These are phyloP conservation scores for Zaprionus capensis DNA, from an alignment of 1,140 invertebrate species.

Conservation along the genomic window DNA sequence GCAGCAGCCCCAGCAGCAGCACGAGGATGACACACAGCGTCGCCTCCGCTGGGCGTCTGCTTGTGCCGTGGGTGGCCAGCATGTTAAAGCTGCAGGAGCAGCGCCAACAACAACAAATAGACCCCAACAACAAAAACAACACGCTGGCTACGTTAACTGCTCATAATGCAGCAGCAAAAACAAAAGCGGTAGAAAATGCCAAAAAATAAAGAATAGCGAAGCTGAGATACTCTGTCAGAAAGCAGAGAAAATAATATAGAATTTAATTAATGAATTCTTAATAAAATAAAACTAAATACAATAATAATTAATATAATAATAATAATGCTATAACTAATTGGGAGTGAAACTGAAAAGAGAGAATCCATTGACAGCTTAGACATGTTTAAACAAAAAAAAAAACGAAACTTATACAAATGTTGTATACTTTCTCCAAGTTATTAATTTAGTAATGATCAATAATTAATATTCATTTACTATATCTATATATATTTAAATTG, in stretches of 20 bases:
- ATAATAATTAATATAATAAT: too few species aligned
- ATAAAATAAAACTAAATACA: neutral
- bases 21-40: conserved; percentile 60
- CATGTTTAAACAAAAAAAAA: too few species aligned
- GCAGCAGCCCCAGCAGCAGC: conserved; percentile 29
- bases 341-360: too few species aligned
- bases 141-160: conserved; percentile 60
- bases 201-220: neutral
- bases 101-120: conserved; percentile 28
- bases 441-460: too few species aligned
- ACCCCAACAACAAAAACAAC: conserved; percentile 22
- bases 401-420: too few species aligned
- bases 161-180: conserved; percentile 69
- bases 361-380: too few species aligned
- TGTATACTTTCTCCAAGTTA: too few species aligned
- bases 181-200: conserved; percentile 1
- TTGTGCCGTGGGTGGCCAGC: conserved; percentile 18
- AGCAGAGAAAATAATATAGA: neutral
- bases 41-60: conserved; percentile 31
- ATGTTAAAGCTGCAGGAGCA: conserved; percentile 66
- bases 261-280: neutral
- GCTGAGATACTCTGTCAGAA: conserved; percentile 2
- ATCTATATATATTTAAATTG: neutral
- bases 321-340: too few species aligned
- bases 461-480: too few species aligned